Base-by-base conservation (phyloP, 2,888 invertebrate species). In the Phymatocera aterrima region DNA sequence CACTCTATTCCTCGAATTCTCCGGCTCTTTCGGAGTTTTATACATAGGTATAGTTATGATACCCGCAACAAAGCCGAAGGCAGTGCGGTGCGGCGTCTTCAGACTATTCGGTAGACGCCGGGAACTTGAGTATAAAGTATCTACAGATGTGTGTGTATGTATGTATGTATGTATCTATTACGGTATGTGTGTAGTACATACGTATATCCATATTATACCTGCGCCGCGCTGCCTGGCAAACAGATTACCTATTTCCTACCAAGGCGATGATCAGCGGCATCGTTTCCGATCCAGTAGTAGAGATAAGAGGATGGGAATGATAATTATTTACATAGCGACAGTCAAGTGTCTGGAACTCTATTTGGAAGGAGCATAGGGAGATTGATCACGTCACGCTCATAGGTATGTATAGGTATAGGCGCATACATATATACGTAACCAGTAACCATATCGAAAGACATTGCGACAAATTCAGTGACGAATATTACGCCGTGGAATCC, bases 11-110 rank as follows among this genome's bases (percentile, higher is more conserved):
- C 12, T 4, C 57, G 12, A 8, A 40, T 40, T 15, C 68, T 34
- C 6, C 46, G 24, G 46, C 24, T 40, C 68, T 34, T 68, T 43
- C 21, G 28, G n/a, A 10, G 68, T 21, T 24, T 5, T 28, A 15
- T 57, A 57, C 28, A 24, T 3, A 57, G 15, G 68, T n/a, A n/a
- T n/a, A n/a, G n/a, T n/a, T n/a, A n/a, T n/a, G n/a, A n/a, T n/a
- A n/a, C n/a, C n/a, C n/a, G n/a, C n/a, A n/a, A n/a, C n/a, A n/a
- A n/a, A n/a, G n/a, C n/a, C n/a, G n/a, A n/a, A n/a, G n/a, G n/a
- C n/a, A n/a, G n/a, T n/a, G n/a, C n/a, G n/a, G n/a, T n/a, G 46
- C 68, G 68, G 68, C 68, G 43, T 68, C 68, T 68, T 68, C 46
- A 28, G 24, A 2, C 64, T 40, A 12, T 15, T 46, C 34, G 68